Percentiles rank a stretch among this genome's conserved stretches.
phyloP scores from a whole-genome alignment of 2,888 invertebrate species.

The Oeneis ivallda region DNA sequence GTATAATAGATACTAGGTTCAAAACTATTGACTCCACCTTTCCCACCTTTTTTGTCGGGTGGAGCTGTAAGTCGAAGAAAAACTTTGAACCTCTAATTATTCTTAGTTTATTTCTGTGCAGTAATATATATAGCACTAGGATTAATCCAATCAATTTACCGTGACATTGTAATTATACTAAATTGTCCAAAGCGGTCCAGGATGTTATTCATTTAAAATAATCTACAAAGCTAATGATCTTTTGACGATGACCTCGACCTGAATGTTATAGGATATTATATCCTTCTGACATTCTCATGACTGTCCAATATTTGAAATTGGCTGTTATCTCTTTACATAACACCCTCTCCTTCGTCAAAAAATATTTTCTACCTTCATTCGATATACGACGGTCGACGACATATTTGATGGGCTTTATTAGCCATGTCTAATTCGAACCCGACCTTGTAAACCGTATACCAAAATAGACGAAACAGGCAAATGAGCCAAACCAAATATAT shows the following conservation, averaged over 20 bases:
- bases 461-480: constrained; percentile 8
- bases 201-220: not conserved
- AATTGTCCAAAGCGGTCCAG: not conserved
- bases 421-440: constrained; percentile 3
- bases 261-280: not conserved
- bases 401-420: not conserved
- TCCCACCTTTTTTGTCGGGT: too few relatives aligned
- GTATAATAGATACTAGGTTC: too few relatives aligned
- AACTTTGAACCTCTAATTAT: too few relatives aligned
- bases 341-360: too few relatives aligned
- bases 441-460: constrained; percentile 12
- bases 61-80: too few relatives aligned
- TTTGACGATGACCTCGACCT: not conserved
- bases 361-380: too few relatives aligned
- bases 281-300: too few relatives aligned
- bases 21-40: too few relatives aligned
- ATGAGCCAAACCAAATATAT: constrained; percentile 8
- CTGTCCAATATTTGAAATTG: too few relatives aligned
- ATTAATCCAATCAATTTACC: not conserved
- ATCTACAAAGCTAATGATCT: not conserved
- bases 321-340: too few relatives aligned
- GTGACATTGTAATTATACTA: not conserved
- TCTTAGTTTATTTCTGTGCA: not conserved
- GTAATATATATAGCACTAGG: not conserved
- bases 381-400: too few relatives aligned